phyloP scores from a whole-genome alignment of 2,797 vertebrate species.

The Cryptoblepharus egeriae region DNA sequence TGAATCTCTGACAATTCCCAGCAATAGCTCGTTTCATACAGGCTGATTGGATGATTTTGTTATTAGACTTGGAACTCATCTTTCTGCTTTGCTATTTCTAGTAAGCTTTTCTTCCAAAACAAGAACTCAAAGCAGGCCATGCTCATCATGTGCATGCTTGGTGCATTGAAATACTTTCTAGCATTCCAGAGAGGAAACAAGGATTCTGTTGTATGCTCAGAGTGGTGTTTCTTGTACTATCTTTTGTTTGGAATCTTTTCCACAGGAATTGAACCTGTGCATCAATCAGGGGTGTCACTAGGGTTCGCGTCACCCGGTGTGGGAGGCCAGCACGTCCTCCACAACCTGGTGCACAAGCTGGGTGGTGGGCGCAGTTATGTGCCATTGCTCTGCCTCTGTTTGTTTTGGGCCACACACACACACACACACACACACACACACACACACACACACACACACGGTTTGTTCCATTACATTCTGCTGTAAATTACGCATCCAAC shows the following conservation, averaged over 20 bases:
- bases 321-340: too few relatives aligned
- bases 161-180: neutral
- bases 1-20: conserved; percentile 63
- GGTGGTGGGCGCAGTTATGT: too few relatives aligned
- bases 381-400: too few relatives aligned
- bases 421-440: too few relatives aligned
- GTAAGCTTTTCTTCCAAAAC: neutral
- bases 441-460: too few relatives aligned
- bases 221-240: neutral
- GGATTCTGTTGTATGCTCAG: neutral
- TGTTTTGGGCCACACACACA: too few relatives aligned
- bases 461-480: too few relatives aligned
- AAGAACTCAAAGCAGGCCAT: neutral
- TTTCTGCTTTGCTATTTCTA: neutral
- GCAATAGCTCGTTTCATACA: conserved; percentile 50
- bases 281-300: too few relatives aligned
- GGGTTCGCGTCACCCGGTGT: too few relatives aligned
- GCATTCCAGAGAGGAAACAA: neutral
- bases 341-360: too few relatives aligned
- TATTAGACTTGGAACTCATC: neutral
- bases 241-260: neutral
- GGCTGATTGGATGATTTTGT: neutral
- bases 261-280: neutral
- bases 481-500: too few relatives aligned
- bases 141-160: neutral